Base-by-base conservation (phyloP, 2,113 vertebrate species). In the Heterotis niloticus region DNA sequence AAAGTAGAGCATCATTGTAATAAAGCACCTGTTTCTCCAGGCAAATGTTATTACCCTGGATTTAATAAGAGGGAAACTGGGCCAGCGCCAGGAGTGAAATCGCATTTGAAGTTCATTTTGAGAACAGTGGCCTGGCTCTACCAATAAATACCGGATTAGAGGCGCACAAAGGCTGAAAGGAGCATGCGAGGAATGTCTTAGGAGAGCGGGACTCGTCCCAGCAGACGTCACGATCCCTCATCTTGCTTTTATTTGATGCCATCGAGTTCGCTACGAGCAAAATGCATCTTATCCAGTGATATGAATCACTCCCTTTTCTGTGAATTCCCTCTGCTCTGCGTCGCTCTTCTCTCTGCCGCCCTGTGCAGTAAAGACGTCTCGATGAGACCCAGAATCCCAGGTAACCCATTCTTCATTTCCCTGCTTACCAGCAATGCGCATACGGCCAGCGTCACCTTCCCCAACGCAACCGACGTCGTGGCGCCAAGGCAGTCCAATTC, bases 351-450 rank as follows among this genome's bases (percentile, higher is more conserved):
- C 44, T 78, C 10, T 28, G 4, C 57, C 14, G 0, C 29, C 0
- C 51, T 70, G 34, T 0, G 28, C 24, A n/a, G 62, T 68, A 80
- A 16, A 66, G 0, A 11, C 10, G 76, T 73, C 83, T 84, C 83
- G 86, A 91, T 93, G 91, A 89, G 84, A 88, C 86, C 88, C 80
- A 86, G 57, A 60, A 70, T 74, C 85, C 34, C 81, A 81, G 10
- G 83, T 83, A 76, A 83, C 79, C 79, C 79, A 84, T 28, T 83
- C 34, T 82, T 89, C 4, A 60, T 77, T 10, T 56, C 75, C 10
- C 17, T 51, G 75, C 54, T 23, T n/a, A 69, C 79, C 28, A 62
- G 72, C 64, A 75, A 66, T 60, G 71, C 56, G 17, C 76, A 75
- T n/a, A n/a, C n/a, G 64, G 59, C 64, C 51, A 76, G 71, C 23